Conservation (phyloP, 2,888 invertebrate genomes). For the Dascillus cervinus region DNA sequence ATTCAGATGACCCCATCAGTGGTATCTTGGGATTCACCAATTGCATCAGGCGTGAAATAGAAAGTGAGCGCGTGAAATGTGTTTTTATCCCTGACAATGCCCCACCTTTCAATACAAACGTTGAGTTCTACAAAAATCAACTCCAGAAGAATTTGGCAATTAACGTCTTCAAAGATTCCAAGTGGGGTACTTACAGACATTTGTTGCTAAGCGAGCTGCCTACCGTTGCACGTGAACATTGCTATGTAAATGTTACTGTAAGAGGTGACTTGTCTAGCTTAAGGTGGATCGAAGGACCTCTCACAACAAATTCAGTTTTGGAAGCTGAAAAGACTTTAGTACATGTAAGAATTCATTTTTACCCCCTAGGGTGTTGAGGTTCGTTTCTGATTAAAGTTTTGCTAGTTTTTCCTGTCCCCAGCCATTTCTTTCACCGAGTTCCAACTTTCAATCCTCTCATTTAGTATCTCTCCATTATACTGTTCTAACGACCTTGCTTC, state of each 20-base stretch:
- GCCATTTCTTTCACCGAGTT: no score
- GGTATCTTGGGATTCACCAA: slow-evolving; percentile 86
- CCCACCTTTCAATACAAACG: slow-evolving; percentile 55
- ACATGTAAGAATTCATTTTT: no score
- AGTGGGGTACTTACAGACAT: slow-evolving; percentile 71
- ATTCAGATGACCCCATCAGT: slow-evolving; percentile 55
- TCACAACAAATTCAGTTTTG: slow-evolving; percentile 20
- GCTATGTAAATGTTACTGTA: no score
- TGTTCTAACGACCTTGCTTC: no score
- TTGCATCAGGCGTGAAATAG: slow-evolving; percentile 71
- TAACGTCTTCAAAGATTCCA: slow-evolving; percentile 62
- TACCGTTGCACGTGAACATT: slow-evolving; percentile 47
- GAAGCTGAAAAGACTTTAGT: slow-evolving; percentile 20
- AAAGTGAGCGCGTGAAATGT: slow-evolving; percentile 48
- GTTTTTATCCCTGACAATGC: slow-evolving; percentile 54
- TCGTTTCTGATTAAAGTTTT: no score
- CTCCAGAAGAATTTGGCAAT: slow-evolving; percentile 68
- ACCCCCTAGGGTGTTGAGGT: no score
- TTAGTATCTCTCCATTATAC: no score
- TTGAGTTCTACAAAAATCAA: no score
- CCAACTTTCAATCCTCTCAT: no score
- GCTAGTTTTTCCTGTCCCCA: no score
- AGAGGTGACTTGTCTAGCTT: slow-evolving; percentile 84
- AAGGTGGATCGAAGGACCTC: slow-evolving; percentile 70
- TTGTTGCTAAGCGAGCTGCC: slow-evolving; percentile 52